Evolutionary conservation across 2,888 invertebrate species (phyloP).

Genomic region (Synanthedon vespiformis): DNA sequence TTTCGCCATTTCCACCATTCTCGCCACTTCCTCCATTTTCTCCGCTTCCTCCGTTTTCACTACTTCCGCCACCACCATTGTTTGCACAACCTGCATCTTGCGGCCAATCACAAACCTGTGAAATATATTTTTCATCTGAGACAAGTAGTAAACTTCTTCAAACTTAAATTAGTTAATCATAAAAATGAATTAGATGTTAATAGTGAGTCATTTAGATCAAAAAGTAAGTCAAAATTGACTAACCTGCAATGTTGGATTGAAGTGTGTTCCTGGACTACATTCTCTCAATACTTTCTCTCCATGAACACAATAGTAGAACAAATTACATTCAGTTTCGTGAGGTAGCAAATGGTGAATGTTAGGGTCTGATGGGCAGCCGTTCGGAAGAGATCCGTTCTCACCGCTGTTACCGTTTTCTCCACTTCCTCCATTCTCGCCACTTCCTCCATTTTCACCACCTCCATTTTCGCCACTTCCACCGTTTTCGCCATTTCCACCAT

Average conservation of each 20-base stretch:
- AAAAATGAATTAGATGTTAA: too few species aligned
- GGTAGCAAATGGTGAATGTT: conserved; percentile 24
- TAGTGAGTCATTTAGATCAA: too few species aligned
- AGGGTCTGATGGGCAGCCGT: conserved; percentile 17
- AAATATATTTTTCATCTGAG: too few species aligned
- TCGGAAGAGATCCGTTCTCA: conserved; percentile 2
- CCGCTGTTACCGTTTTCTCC: conserved; percentile 1
- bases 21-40: conserved; percentile 1
- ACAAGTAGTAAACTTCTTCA: too few species aligned
- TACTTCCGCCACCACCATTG: conserved; percentile 1
- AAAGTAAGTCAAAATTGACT: background rate
- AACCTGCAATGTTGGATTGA: conserved; percentile 32
- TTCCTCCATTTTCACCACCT: conserved; percentile 1
- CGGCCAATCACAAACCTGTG: conserved; percentile 20
- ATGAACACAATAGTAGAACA: conserved; percentile 51
- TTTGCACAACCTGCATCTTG: conserved; percentile 9
- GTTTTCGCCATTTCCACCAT: conserved; percentile 6
- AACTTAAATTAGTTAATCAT: too few species aligned
- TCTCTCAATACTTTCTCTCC: conserved; percentile 23
- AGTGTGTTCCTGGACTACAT: conserved; percentile 40
- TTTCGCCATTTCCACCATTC: conserved; percentile 1
- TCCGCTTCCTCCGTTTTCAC: background rate
- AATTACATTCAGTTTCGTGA: conserved; percentile 46
- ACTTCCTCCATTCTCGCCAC: conserved; percentile 1
- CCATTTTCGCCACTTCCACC: conserved; percentile 20